Conservation (phyloP, 2,888 invertebrate genomes). For the Idaea dimidiata region DNA sequence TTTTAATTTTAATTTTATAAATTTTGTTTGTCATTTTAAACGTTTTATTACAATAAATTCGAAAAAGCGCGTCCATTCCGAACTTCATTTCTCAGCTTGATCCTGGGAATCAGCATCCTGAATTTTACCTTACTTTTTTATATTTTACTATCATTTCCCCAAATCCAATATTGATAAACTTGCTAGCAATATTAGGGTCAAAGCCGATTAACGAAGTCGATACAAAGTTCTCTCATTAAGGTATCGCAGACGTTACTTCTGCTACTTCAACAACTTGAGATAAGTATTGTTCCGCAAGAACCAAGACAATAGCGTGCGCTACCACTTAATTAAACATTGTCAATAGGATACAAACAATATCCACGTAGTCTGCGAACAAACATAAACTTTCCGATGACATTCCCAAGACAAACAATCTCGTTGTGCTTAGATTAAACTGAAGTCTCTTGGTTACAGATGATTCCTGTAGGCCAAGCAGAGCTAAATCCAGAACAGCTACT, state of each 20-base stretch:
- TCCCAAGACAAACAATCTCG: slow-evolving; percentile 50
- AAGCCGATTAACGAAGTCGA: slow-evolving; percentile 75
- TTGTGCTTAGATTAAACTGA: slow-evolving; percentile 26
- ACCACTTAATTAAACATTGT: slow-evolving; percentile 73
- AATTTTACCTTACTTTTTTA: slow-evolving; percentile 34
- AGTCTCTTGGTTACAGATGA: slow-evolving; percentile 74
- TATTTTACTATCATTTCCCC: slow-evolving; percentile 17
- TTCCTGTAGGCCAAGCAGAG: slow-evolving; percentile 79
- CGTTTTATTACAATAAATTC: slow-evolving; percentile 41
- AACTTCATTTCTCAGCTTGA: slow-evolving; percentile 39
- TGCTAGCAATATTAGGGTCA: slow-evolving; percentile 39
- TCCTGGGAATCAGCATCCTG: slow-evolving; percentile 37
- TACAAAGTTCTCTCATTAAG: slow-evolving; percentile 79
- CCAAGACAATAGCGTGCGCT: slow-evolving; percentile 73
- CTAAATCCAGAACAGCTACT: slow-evolving; percentile 78
- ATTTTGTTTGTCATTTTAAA: slow-evolving; percentile 43
- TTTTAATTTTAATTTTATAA: slow-evolving; percentile 16
- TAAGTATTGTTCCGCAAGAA: slow-evolving; percentile 76
- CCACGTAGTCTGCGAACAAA: slow-evolving; percentile 33
- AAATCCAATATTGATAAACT: slow-evolving; percentile 1
- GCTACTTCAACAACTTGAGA: slow-evolving; percentile 65
- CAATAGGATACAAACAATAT: slow-evolving; percentile 55
- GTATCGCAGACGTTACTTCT: slow-evolving; percentile 77
- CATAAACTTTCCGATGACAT: slow-evolving; percentile 58
- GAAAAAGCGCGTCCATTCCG: slow-evolving; percentile 66